Evolutionary conservation across 2,797 vertebrate genomes (phyloP), one percentile per base, ranked within the genome.

Genomic region (Hephaestus fuliginosus): DNA sequence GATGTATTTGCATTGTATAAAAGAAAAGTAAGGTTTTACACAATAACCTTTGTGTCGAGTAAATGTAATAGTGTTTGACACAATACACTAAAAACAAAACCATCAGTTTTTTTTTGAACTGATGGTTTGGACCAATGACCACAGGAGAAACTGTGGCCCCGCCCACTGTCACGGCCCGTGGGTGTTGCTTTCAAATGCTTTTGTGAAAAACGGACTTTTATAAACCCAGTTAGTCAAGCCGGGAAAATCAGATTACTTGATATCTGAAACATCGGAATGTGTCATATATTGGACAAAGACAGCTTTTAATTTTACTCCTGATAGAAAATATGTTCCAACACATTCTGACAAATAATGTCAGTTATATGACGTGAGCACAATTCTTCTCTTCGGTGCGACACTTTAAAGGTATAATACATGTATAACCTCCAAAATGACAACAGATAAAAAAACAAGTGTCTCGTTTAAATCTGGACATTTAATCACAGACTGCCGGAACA

Each of bases 121-220:
- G 11, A 52, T 3, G 2, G 0, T 33, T 44, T 66, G 69, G n/a
- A 13, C 88, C 84, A 87, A 88, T 90, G 66, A 60, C 33, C 6
- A 2, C 33, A 5, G 11, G 6, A 49, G 20, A 73, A 64, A 12
- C 67, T 2, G 0, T 14, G 39, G 51, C 56, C 57, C 43, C 81
- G 57, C 78, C 74, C 57, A 70, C 61, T 43, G 56, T 70, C 68
- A 66, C 3, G 13, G 22, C 15, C 20, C 33, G 5, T 4, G 62
- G 46, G 51, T 70, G 78, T 57, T 78, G 74, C 76, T 2, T 87
- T 84, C 70, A 76, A 2, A 1, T 2, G 0, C 0, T 15, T 7
- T 44, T 7, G 4, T 25, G 7, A 51, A 67, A 68, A 81, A 46
- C 0, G 13, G 43, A 56, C 39, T 62, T 65, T 28, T 0, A 6